These are phyloP conservation scores for Trichonephila clavata DNA, from an alignment of 1,140 invertebrate genomes.

Conservation along the genomic window DNA sequence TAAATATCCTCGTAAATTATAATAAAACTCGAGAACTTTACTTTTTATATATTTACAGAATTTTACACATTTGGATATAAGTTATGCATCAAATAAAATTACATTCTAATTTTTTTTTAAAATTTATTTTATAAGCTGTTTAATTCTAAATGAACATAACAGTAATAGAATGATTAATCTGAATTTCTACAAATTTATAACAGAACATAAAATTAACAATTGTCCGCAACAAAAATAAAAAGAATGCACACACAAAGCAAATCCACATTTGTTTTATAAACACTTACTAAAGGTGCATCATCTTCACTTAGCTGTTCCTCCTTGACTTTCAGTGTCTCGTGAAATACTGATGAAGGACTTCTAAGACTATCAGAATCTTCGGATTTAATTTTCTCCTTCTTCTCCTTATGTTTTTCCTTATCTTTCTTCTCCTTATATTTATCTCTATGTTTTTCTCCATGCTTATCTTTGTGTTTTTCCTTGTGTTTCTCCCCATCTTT, in stretches of 20 bases:
- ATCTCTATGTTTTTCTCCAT: slow-evolving; percentile 79
- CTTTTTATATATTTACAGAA: too few species aligned
- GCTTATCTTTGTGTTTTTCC: slow-evolving; percentile 78
- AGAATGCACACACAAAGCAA: not conserved
- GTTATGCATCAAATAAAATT: too few species aligned
- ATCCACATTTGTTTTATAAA: not conserved
- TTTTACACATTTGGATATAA: too few species aligned
- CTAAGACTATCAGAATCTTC: slow-evolving; percentile 45
- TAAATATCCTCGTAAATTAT: too few species aligned
- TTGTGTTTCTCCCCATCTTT: slow-evolving; percentile 79
- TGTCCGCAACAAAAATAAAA: not conserved
- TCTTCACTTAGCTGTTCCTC: slow-evolving; percentile 85
- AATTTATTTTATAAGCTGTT: too few species aligned
- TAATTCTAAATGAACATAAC: too few species aligned
- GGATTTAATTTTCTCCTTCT: slow-evolving; percentile 80
- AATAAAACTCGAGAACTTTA: too few species aligned
- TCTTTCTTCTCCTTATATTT: slow-evolving; percentile 78
- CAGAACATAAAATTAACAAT: too few species aligned
- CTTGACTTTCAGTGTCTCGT: slow-evolving; percentile 80
- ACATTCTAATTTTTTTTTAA: too few species aligned
- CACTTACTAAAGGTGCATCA: slow-evolving; percentile 88
- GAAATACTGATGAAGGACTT: not conserved
- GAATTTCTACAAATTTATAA: too few species aligned
- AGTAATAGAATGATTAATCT: too few species aligned
- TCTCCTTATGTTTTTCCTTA: slow-evolving; percentile 71